Conservation (phyloP, 2,797 vertebrate species). For the Arctocebus calabarensis region DNA sequence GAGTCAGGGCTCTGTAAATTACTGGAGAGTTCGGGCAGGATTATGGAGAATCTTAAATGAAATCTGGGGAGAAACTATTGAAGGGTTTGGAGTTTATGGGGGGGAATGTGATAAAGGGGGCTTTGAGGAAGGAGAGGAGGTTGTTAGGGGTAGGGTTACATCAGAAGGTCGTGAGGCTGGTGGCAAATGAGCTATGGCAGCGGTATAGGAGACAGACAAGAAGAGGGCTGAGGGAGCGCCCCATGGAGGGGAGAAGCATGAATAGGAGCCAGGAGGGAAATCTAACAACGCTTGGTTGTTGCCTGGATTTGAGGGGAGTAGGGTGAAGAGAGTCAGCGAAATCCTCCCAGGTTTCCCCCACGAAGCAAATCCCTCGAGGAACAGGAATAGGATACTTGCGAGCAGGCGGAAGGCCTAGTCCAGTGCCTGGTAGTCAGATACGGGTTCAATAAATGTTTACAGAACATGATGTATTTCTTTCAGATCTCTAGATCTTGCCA, state of each 20-base stretch:
- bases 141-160: background rate
- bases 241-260: background rate
- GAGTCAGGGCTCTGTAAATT: background rate
- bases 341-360: background rate
- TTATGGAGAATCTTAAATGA: background rate
- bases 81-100: background rate
- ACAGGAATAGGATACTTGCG: background rate
- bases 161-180: background rate
- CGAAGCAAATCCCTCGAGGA: background rate
- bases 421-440: background rate
- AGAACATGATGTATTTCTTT: background rate
- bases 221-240: background rate
- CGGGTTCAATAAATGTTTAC: background rate
- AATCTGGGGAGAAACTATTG: background rate
- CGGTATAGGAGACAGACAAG: background rate
- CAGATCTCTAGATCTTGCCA: background rate
- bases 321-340: background rate
- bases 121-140: background rate
- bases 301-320: background rate
- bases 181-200: background rate
- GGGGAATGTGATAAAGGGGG: background rate
- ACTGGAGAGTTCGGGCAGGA: background rate
- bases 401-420: background rate
- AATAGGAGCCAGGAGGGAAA: background rate
- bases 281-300: background rate